A percentile compares a stretch with the other conserved stretches of the same genome.
Conservation (phyloP, 2,113 vertebrate species). For the Vidua macroura region DNA sequence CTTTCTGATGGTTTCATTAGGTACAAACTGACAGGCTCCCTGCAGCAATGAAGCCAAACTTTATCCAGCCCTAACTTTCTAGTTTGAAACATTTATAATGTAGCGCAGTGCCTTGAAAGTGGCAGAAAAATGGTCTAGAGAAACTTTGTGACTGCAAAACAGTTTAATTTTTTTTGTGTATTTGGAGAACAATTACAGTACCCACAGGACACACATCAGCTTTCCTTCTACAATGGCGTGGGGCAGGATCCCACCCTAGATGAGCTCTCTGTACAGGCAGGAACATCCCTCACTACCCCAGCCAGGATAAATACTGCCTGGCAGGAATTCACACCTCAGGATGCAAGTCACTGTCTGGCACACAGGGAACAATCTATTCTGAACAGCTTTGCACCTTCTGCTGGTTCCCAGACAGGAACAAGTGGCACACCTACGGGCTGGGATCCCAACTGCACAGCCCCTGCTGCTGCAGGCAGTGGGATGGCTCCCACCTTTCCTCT, state of each 20-base stretch:
- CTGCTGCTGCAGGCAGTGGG: fast-evolving
- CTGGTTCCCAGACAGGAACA: neutral
- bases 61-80: neutral
- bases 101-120: neutral
- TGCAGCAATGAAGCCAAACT: neutral
- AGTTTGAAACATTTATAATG: fast-evolving
- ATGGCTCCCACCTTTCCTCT: constrained; percentile 60
- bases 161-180: neutral
- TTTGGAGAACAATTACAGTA: neutral
- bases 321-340: neutral
- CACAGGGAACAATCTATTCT: neutral
- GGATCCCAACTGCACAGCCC: neutral
- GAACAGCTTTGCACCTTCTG: neutral
- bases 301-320: neutral
- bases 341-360: neutral
- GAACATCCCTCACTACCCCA: neutral
- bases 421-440: neutral
- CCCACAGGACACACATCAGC: fast-evolving
- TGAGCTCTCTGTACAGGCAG: neutral
- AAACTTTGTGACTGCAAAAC: neutral
- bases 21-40: neutral
- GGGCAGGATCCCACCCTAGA: neutral
- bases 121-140: neutral
- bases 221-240: fast-evolving
- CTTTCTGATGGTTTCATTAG: neutral